Evolutionary conservation across 2,113 vertebrate species (phyloP).

Genomic region (Thamnophis sirtalis): DNA sequence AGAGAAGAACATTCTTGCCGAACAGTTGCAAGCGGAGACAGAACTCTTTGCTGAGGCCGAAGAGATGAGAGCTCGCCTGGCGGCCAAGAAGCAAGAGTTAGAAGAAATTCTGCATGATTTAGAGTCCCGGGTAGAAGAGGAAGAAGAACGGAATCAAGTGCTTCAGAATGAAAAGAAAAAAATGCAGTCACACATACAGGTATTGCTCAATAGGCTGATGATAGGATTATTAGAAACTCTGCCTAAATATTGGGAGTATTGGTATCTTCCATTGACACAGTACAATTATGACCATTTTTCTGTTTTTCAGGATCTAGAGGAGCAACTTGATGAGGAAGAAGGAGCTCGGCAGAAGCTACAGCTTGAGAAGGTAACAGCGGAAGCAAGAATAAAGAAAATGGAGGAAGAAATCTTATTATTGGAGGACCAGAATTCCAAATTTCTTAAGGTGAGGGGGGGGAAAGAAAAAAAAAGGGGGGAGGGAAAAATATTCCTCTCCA

Average conservation of each 20-base stretch:
- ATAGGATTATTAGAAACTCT: neutral
- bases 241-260: neutral
- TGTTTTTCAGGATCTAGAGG: conserved; percentile 84
- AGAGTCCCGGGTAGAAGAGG: conserved; percentile 94
- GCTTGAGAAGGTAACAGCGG: conserved; percentile 95
- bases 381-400: conserved; percentile 98
- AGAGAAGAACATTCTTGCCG: conserved; percentile 96
- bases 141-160: conserved; percentile 93
- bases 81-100: conserved; percentile 92
- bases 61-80: conserved; percentile 94
- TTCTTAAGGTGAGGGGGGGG: conserved; percentile 89
- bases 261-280: neutral
- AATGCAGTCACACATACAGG: conserved; percentile 96
- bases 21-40: conserved; percentile 94
- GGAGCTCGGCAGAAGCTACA: conserved; percentile 95
- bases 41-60: conserved; percentile 97
- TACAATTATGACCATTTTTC: neutral
- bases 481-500: neutral
- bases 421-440: conserved; percentile 97
- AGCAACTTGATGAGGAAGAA: conserved; percentile 96
- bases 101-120: conserved; percentile 97
- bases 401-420: conserved; percentile 93
- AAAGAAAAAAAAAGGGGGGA: neutral
- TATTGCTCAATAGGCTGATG: conserved; percentile 36
- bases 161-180: conserved; percentile 97